Conservation (phyloP, 2,113 vertebrate genomes). For the Heteronetta atricapilla region DNA sequence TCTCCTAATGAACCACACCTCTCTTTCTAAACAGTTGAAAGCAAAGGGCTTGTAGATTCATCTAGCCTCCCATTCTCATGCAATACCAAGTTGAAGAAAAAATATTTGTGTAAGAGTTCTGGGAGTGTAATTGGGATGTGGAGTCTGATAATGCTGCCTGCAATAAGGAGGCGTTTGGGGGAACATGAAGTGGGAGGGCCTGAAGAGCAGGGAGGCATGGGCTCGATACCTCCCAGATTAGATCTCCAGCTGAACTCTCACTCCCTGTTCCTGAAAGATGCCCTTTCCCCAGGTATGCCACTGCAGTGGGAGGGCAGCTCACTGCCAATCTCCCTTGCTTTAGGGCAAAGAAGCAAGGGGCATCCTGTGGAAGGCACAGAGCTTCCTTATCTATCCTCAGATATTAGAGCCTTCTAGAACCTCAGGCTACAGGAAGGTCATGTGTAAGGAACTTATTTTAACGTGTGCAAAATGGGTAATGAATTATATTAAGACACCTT, state of each 20-base stretch:
- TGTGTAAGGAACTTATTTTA: not conserved
- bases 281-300: not conserved
- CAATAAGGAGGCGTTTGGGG: not conserved
- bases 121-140: not conserved
- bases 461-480: not conserved
- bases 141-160: not conserved
- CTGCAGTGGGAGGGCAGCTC: not conserved
- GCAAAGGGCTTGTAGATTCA: not conserved
- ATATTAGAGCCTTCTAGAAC: not conserved
- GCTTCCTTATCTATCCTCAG: not conserved
- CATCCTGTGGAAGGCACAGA: not conserved
- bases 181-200: not conserved
- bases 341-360: not conserved
- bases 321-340: not conserved
- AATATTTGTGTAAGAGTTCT: conserved; percentile 8
- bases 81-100: not conserved
- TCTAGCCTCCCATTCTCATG: not conserved
- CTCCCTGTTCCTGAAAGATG: not conserved
- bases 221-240: not conserved
- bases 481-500: not conserved
- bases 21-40: not conserved
- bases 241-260: not conserved
- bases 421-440: not conserved
- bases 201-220: not conserved
- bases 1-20: not conserved